phyloP scores from a whole-genome alignment of 2,797 vertebrate genomes.

The Neomorphus geoffroyi region DNA sequence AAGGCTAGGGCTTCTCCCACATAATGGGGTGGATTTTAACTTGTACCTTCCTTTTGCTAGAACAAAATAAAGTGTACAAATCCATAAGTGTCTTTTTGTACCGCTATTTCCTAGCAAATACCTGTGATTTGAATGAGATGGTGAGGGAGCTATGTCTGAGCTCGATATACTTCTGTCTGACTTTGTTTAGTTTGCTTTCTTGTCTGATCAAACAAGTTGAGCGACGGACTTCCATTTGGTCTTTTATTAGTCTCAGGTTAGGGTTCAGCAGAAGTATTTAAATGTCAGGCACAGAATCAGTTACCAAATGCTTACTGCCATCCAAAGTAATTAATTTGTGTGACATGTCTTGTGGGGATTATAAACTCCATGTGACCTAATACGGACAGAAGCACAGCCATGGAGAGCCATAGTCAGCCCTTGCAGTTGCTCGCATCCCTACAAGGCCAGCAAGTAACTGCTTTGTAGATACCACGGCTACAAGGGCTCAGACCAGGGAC shows the following conservation, averaged over 20 bases:
- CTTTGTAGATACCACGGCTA: not conserved
- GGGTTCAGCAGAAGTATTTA: not conserved
- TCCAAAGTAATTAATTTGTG: not conserved
- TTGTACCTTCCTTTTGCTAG: not conserved
- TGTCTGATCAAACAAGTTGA: not conserved
- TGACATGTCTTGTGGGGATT: not conserved
- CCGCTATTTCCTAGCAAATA: not conserved
- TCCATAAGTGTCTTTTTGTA: not conserved
- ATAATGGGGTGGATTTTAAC: not conserved
- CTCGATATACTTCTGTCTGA: not conserved
- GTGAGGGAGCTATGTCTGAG: not conserved
- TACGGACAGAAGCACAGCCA: not conserved
- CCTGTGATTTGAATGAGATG: not conserved
- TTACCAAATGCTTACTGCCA: not conserved
- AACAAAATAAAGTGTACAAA: not conserved
- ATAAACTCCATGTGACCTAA: not conserved
- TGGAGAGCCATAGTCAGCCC: not conserved
- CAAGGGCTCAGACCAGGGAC: not conserved
- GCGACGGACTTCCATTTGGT: not conserved
- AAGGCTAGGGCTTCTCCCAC: not conserved
- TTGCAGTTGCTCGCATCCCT: not conserved
- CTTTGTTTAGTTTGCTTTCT: not conserved
- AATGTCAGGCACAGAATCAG: not conserved
- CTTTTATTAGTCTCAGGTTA: not conserved
- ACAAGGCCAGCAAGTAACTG: not conserved